Evolutionary conservation across 2,888 invertebrate genomes (phyloP).

Genomic region (Marasmarcha lunaedactyla): DNA sequence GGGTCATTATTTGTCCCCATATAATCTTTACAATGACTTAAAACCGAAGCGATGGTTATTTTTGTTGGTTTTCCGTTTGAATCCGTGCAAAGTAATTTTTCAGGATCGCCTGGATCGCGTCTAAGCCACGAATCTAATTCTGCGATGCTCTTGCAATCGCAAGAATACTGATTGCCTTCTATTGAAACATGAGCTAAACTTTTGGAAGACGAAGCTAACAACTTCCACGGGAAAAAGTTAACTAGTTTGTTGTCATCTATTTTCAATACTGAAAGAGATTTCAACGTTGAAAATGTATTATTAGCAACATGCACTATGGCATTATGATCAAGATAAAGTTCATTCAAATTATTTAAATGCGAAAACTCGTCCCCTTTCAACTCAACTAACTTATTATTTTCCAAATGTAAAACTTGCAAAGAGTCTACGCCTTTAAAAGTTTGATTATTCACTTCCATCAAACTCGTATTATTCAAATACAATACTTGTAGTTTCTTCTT

Average conservation of each 20-base stretch:
- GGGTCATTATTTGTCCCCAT: slow-evolving; percentile 64
- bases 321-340: slow-evolving; percentile 85
- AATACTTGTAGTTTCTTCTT: slow-evolving; percentile 83
- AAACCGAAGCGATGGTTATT: slow-evolving; percentile 65
- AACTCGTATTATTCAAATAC: slow-evolving; percentile 81
- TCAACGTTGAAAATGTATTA: slow-evolving; percentile 81
- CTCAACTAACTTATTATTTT: slow-evolving; percentile 80
- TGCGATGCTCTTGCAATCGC: slow-evolving; percentile 81
- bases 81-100: slow-evolving; percentile 77
- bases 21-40: slow-evolving; percentile 73
- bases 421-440: slow-evolving; percentile 85
- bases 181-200: slow-evolving; percentile 76
- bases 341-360: slow-evolving; percentile 78
- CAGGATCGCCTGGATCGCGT: slow-evolving; percentile 74
- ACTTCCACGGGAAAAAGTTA: slow-evolving; percentile 80
- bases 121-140: slow-evolving; percentile 78
- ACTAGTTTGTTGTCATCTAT: slow-evolving; percentile 83
- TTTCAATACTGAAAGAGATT: slow-evolving; percentile 77
- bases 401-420: slow-evolving; percentile 80
- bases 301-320: slow-evolving; percentile 80
- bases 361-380: slow-evolving; percentile 84
- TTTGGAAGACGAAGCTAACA: slow-evolving; percentile 73
- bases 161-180: slow-evolving; percentile 86
- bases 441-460: slow-evolving; percentile 80
- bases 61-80: slow-evolving; percentile 61